phyloP scores from a whole-genome alignment of 2,888 invertebrate species.

The Dioctria linearis region DNA sequence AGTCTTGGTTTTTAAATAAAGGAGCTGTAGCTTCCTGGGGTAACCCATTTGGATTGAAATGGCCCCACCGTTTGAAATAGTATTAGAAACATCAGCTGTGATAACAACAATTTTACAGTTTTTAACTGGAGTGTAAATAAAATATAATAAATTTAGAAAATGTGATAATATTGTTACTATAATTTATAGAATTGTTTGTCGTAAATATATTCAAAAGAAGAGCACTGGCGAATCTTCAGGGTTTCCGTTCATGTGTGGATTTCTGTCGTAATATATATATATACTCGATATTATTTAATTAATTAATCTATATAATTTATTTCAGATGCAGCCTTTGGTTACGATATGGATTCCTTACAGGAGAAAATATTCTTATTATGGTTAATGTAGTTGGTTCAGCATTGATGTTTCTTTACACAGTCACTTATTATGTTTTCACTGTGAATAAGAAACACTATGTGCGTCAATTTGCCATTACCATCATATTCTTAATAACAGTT shows the following conservation, averaged over 20 bases:
- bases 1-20: not conserved
- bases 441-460: conserved; percentile 78
- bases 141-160: conserved; percentile 16
- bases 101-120: conserved; percentile 86
- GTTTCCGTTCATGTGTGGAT: conserved; percentile 84
- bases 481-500: conserved; percentile 73
- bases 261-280: conserved; percentile 77
- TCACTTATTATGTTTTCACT: conserved; percentile 82
- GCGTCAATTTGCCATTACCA: conserved; percentile 75
- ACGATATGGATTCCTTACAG: conserved; percentile 82
- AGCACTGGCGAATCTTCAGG: conserved; percentile 84
- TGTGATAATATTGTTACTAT: not conserved
- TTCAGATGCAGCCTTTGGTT: conserved; percentile 84
- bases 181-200: conserved; percentile 81
- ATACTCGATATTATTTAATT: conserved; percentile 10
- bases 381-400: conserved; percentile 83
- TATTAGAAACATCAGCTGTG: conserved; percentile 75
- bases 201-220: conserved; percentile 81
- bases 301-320: conserved; percentile 62
- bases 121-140: conserved; percentile 86
- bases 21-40: not conserved
- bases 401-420: conserved; percentile 80
- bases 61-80: conserved; percentile 60
- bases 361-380: conserved; percentile 80
- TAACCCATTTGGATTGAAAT: not conserved